These are phyloP conservation scores for Trichonephila clavipes DNA, from an alignment of 1,140 invertebrate genomes.

Conservation along the genomic window DNA sequence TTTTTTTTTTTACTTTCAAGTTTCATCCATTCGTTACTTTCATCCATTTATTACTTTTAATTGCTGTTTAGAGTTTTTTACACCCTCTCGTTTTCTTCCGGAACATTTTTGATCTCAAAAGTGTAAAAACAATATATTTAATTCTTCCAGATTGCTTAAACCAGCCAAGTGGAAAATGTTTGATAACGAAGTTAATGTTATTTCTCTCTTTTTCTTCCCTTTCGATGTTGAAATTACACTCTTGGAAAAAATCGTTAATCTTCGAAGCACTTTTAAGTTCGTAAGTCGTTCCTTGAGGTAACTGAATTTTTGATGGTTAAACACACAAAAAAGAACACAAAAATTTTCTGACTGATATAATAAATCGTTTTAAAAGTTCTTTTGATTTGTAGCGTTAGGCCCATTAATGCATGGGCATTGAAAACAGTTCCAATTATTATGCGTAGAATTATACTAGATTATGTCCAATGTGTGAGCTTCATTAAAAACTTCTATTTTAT, in stretches of 20 bases:
- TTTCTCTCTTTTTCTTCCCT: not conserved
- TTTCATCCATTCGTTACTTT: not conserved
- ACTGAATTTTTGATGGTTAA: too few species aligned
- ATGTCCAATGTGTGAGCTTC: too few species aligned
- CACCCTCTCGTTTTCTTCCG: not conserved
- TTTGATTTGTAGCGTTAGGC: too few species aligned
- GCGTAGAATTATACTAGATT: too few species aligned
- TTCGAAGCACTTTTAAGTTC: not conserved
- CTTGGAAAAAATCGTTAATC: not conserved
- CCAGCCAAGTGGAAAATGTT: not conserved
- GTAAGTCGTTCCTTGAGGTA: too few species aligned
- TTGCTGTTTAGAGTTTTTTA: not conserved
- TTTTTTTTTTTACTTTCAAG: not conserved
- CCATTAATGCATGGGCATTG: too few species aligned
- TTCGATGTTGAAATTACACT: not conserved
- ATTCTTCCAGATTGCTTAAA: not conserved
- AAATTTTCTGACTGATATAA: too few species aligned
- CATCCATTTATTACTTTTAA: conserved; percentile 36
- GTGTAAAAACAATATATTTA: conserved; percentile 33
- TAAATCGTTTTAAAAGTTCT: too few species aligned
- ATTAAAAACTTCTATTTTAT: too few species aligned
- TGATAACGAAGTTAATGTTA: not conserved
- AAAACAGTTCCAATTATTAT: too few species aligned
- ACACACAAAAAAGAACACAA: too few species aligned
- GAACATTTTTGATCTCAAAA: not conserved